phyloP scores from a whole-genome alignment of 2,888 invertebrate species.

The Pelosia muscerda region DNA sequence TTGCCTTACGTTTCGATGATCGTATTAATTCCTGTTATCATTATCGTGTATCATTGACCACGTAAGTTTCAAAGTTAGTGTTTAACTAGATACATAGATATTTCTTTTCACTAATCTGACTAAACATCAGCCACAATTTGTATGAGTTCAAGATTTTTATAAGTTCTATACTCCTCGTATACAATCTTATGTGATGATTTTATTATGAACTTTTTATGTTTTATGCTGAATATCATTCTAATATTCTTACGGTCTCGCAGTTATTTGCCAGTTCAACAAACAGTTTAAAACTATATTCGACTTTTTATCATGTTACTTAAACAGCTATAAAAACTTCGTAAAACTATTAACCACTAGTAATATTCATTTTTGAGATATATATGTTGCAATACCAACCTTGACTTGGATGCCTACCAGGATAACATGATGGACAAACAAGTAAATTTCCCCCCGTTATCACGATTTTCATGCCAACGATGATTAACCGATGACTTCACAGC shows the following conservation, averaged over 20 bases:
- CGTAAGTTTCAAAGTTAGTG: too few relatives aligned
- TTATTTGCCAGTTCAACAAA: background rate
- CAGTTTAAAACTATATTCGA: background rate
- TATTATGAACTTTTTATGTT: slow-evolving; percentile 14
- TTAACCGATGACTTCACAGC: slow-evolving; percentile 74
- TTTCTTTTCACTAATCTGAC: too few relatives aligned
- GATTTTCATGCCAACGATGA: slow-evolving; percentile 73
- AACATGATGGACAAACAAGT: slow-evolving; percentile 63
- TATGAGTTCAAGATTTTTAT: too few relatives aligned
- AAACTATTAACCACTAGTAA: too few relatives aligned
- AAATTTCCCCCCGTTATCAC: slow-evolving; percentile 74
- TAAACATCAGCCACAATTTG: too few relatives aligned
- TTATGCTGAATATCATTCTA: too few relatives aligned
- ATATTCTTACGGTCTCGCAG: slow-evolving; percentile 14
- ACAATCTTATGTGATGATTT: background rate
- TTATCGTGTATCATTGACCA: too few relatives aligned
- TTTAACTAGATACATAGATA: too few relatives aligned
- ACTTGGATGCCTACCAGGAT: slow-evolving; percentile 53
- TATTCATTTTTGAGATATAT: too few relatives aligned
- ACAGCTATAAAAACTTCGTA: background rate
- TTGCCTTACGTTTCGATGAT: too few relatives aligned
- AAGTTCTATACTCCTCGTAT: background rate
- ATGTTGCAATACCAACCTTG: background rate
- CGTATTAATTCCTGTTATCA: too few relatives aligned
- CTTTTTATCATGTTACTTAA: background rate